Evolutionary conservation across 2,888 invertebrate genomes (phyloP).

Genomic region (Altica lythri): DNA sequence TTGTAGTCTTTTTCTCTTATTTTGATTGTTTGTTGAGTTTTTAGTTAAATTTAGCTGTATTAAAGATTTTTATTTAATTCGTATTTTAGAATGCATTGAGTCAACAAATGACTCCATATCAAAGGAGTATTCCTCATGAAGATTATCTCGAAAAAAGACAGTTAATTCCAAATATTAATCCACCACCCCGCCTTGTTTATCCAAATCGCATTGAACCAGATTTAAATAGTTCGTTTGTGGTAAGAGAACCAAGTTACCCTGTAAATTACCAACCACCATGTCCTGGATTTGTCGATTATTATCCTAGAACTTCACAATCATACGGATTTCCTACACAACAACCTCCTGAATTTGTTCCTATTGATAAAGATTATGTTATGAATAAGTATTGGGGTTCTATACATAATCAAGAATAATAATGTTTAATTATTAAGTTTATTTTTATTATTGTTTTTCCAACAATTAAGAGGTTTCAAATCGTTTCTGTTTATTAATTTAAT

Average conservation of each 20-base stretch:
- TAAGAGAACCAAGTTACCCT: neutral
- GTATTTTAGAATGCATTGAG: neutral
- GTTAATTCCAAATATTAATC: neutral
- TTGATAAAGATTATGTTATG: constrained; percentile 17
- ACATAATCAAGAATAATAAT: constrained; percentile 1
- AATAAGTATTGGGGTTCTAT: constrained; percentile 16
- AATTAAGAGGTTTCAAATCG: too few relatives aligned
- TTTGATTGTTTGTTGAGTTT: too few relatives aligned
- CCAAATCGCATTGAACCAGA: neutral
- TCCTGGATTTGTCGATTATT: neutral
- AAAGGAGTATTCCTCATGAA: neutral
- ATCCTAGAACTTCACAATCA: neutral
- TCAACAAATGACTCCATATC: neutral
- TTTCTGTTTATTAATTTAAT: too few relatives aligned
- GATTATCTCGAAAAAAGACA: neutral
- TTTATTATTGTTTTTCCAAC: too few relatives aligned
- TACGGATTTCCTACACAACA: constrained; percentile 1
- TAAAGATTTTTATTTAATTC: too few relatives aligned
- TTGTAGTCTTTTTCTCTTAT: too few relatives aligned
- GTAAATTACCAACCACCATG: neutral
- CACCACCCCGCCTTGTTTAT: neutral
- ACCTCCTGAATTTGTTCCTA: neutral
- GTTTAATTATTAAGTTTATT: constrained; percentile 3
- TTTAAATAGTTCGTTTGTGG: constrained; percentile 8
- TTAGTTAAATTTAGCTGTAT: too few relatives aligned